These are phyloP conservation scores for Perdix hodgsoniae DNA, from an alignment of 2,797 vertebrate genomes.

Conservation along the genomic window DNA sequence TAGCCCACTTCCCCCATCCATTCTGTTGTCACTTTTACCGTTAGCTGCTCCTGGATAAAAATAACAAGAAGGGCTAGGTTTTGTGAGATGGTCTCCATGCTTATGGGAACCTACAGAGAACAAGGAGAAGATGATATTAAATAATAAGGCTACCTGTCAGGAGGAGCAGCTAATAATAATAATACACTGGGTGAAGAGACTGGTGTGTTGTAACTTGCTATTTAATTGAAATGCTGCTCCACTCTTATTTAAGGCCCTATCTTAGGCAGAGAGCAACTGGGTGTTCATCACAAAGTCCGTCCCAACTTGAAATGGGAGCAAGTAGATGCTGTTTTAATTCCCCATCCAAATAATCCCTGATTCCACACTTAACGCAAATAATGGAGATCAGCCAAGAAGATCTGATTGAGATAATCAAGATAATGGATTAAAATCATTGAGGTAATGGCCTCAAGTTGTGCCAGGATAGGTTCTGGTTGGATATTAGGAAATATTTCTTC, in stretches of 20 bases:
- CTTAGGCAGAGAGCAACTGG: neutral
- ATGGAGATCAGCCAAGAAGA: neutral
- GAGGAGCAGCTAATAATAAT: neutral
- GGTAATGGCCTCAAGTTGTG: too few species aligned
- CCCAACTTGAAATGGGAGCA: neutral
- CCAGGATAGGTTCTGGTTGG: too few species aligned
- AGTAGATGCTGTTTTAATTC: neutral
- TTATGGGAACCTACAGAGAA: neutral
- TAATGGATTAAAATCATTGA: too few species aligned
- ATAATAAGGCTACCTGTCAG: neutral
- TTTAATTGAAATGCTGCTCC: neutral
- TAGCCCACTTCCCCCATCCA: constrained; percentile 42
- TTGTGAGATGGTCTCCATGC: neutral
- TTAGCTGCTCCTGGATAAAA: constrained; percentile 60
- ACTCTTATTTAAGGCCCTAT: neutral
- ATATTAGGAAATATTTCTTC: too few species aligned
- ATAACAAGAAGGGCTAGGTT: constrained; percentile 9
- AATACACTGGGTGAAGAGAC: neutral
- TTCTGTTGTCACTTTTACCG: constrained; percentile 56
- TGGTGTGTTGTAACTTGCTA: neutral
- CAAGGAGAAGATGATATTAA: neutral
- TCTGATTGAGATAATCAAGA: neutral
- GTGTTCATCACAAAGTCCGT: neutral
- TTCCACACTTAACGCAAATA: neutral
- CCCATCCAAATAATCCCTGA: neutral